A percentile compares a stretch with the other conserved stretches of the same genome.
phyloP scores from a whole-genome alignment of 2,888 invertebrate genomes.

The Cryptus armator region DNA sequence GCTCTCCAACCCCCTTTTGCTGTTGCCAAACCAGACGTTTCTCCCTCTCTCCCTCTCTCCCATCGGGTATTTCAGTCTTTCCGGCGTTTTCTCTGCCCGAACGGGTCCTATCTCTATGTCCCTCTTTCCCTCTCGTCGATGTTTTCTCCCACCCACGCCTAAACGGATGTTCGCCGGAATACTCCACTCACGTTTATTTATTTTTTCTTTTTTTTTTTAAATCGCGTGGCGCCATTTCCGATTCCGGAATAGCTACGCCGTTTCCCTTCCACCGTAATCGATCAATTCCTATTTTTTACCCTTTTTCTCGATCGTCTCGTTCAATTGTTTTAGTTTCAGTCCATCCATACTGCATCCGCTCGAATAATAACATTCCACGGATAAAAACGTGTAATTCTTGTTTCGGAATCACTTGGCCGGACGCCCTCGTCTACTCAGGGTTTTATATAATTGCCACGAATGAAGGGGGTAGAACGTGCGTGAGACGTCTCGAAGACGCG shows the following conservation, averaged over 20 bases:
- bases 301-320: neutral
- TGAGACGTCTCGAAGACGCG: slow-evolving; percentile 28
- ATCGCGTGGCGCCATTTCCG: slow-evolving; percentile 57
- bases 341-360: slow-evolving; percentile 11
- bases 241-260: slow-evolving; percentile 44
- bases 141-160: slow-evolving; percentile 17
- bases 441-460: slow-evolving; percentile 38
- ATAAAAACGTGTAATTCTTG: slow-evolving; percentile 34
- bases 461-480: slow-evolving; percentile 24
- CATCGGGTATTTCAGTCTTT: slow-evolving; percentile 50
- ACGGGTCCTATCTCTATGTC: slow-evolving; percentile 6
- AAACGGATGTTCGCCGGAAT: slow-evolving; percentile 50
- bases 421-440: slow-evolving; percentile 18
- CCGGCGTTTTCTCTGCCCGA: slow-evolving; percentile 57
- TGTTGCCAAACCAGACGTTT: slow-evolving; percentile 40
- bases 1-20: slow-evolving; percentile 48
- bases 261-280: slow-evolving; percentile 38
- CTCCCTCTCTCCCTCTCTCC: slow-evolving; percentile 44
- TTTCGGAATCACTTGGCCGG: slow-evolving; percentile 44
- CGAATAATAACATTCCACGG: neutral
- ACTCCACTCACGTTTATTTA: slow-evolving; percentile 30
- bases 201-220: slow-evolving; percentile 18
- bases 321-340: neutral
- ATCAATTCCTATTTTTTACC: slow-evolving; percentile 23
- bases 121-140: slow-evolving; percentile 28